Evolutionary conservation across 2,797 vertebrate genomes (phyloP).

Genomic region (Craterocephalus amniculus): DNA sequence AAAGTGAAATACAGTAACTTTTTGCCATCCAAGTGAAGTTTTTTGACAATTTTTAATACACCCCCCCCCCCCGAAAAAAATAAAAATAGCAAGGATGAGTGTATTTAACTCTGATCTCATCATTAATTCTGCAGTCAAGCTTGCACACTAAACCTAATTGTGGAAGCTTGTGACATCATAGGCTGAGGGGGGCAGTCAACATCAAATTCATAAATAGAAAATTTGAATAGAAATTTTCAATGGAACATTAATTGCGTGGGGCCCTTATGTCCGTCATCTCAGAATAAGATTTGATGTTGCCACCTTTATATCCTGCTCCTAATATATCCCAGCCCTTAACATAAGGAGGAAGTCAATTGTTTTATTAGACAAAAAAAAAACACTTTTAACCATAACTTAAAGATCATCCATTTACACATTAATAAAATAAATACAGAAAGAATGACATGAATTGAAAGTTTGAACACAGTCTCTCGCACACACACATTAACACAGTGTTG

Average conservation of each 20-base stretch:
- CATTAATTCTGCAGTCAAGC: slow-evolving; percentile 37
- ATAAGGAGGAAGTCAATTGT: slow-evolving; percentile 69
- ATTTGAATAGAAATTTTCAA: slow-evolving; percentile 30
- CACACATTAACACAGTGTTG: slow-evolving; percentile 49
- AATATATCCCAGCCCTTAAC: slow-evolving; percentile 81
- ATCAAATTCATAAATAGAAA: slow-evolving; percentile 25
- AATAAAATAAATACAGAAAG: slow-evolving; percentile 41
- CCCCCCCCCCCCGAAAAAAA: slow-evolving; percentile 17
- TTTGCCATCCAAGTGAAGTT: no score
- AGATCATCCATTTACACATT: slow-evolving; percentile 74
- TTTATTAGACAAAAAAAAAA: slow-evolving; percentile 63
- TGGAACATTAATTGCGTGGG: slow-evolving; percentile 28
- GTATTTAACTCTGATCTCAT: slow-evolving; percentile 34
- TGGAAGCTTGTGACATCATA: slow-evolving; percentile 37
- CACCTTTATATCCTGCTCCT: slow-evolving; percentile 68
- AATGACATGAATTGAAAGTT: slow-evolving; percentile 40
- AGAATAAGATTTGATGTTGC: slow-evolving; percentile 31
- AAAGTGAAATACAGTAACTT: no score
- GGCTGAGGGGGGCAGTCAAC: slow-evolving; percentile 30
- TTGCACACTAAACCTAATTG: slow-evolving; percentile 38
- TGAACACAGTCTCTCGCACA: slow-evolving; percentile 17
- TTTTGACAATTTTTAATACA: no score
- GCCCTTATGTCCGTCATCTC: slow-evolving; percentile 27
- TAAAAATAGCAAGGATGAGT: neutral
- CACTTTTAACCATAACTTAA: slow-evolving; percentile 58